These are phyloP conservation scores for Seriola dumerili DNA, from an alignment of 2,113 vertebrate genomes.

Conservation along the genomic window DNA sequence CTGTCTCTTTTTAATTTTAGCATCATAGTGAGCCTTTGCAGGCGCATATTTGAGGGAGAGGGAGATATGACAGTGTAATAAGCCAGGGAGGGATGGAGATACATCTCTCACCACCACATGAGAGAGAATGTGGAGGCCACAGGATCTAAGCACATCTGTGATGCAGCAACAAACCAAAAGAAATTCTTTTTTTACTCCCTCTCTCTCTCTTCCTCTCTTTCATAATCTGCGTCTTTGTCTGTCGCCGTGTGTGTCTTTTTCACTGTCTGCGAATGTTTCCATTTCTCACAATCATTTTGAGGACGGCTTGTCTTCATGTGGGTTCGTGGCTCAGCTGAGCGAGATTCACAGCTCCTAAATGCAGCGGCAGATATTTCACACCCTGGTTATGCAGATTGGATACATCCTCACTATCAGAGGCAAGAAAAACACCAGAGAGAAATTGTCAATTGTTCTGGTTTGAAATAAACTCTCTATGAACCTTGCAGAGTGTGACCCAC, in stretches of 20 bases:
- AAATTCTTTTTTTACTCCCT: slow-evolving; percentile 36
- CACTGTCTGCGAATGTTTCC: slow-evolving; percentile 64
- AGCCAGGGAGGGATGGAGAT: slow-evolving; percentile 92
- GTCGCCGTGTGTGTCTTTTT: slow-evolving; percentile 50
- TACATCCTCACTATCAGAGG: slow-evolving; percentile 10
- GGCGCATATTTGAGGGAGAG: slow-evolving; percentile 87
- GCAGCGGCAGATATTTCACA: slow-evolving; percentile 46
- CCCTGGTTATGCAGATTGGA: slow-evolving; percentile 35
- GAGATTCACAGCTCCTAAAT: slow-evolving; percentile 56
- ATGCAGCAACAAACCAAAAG: slow-evolving; percentile 70
- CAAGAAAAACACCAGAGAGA: slow-evolving; percentile 8
- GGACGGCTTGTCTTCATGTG: slow-evolving; percentile 47
- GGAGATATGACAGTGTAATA: slow-evolving; percentile 89
- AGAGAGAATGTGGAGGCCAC: slow-evolving; percentile 85
- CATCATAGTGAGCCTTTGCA: slow-evolving; percentile 81
- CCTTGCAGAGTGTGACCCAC: background rate
- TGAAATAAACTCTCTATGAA: slow-evolving; percentile 37
- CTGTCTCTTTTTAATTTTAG: slow-evolving; percentile 78
- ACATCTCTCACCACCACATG: slow-evolving; percentile 96
- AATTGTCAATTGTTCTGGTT: slow-evolving; percentile 16
- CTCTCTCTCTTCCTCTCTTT: slow-evolving; percentile 29
- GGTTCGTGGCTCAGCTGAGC: slow-evolving; percentile 52
- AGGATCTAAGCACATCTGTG: slow-evolving; percentile 80
- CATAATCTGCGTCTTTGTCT: slow-evolving; percentile 62
- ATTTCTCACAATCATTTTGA: slow-evolving; percentile 63